phyloP scores from a whole-genome alignment of 2,113 vertebrate genomes.

The Himantopus leucocephalus region DNA sequence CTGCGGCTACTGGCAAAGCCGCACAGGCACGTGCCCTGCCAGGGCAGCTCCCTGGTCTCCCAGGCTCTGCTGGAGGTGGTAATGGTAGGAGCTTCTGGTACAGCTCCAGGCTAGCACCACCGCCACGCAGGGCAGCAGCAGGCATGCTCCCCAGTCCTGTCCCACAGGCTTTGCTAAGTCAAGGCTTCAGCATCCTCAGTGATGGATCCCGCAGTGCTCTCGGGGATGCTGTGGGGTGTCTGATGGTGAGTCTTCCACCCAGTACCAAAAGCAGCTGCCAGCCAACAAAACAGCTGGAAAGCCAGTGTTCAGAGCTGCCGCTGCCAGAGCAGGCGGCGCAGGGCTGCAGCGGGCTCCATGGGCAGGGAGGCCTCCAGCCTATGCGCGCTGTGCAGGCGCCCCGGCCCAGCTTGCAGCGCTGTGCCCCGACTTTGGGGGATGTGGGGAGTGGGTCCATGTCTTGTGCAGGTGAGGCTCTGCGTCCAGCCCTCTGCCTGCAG shows the following conservation, averaged over 20 bases:
- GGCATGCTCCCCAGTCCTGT: fast-evolving
- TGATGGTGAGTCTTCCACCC: background rate
- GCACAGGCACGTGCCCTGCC: fast-evolving
- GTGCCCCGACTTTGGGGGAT: fast-evolving
- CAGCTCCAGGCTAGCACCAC: background rate
- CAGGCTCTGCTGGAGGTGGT: background rate
- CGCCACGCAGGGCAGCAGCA: background rate
- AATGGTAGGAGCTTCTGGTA: background rate
- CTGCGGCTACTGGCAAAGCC: background rate
- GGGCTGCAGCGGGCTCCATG: background rate
- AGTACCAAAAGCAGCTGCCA: background rate
- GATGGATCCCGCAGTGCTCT: background rate
- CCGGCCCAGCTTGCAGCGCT: background rate
- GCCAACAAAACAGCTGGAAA: background rate
- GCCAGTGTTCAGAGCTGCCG: background rate
- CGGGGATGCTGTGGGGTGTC: fast-evolving
- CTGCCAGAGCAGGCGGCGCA: background rate
- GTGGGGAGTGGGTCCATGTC: fast-evolving
- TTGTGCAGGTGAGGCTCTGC: fast-evolving
- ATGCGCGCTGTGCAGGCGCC: background rate
- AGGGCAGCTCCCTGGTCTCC: background rate
- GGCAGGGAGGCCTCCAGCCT: background rate
- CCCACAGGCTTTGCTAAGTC: background rate
- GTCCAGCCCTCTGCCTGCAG: background rate
- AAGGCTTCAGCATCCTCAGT: background rate